Percentiles rank a stretch among this genome's conserved stretches.
Evolutionary conservation across 2,113 vertebrate species (phyloP).

Genomic region (Monopterus albus): DNA sequence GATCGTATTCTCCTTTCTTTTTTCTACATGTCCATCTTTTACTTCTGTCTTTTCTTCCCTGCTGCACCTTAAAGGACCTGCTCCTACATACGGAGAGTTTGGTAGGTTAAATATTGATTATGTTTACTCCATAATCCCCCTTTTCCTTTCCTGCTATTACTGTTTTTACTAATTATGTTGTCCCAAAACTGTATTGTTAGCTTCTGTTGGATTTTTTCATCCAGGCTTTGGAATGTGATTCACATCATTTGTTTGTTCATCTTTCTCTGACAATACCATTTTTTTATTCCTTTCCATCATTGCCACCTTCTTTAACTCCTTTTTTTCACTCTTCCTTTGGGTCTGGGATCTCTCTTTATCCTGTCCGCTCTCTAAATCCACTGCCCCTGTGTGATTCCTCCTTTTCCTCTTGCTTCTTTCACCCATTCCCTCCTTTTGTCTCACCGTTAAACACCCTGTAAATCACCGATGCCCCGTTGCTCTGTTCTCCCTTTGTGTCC

Average conservation of each 20-base stretch:
- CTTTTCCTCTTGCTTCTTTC: neutral
- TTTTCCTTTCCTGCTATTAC: neutral
- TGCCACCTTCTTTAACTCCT: neutral
- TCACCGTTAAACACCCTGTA: slow-evolving; percentile 2
- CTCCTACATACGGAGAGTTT: slow-evolving; percentile 91
- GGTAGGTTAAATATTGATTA: slow-evolving; percentile 85
- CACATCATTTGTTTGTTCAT: neutral
- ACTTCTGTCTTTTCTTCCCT: slow-evolving; percentile 46
- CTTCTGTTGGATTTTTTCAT: neutral
- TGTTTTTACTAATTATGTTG: neutral
- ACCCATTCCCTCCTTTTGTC: slow-evolving; percentile 12
- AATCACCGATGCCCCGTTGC: slow-evolving; percentile 19
- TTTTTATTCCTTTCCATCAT: neutral
- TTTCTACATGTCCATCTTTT: slow-evolving; percentile 41
- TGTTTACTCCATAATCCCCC: neutral
- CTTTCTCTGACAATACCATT: neutral
- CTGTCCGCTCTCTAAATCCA: slow-evolving; percentile 10
- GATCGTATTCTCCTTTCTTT: neutral
- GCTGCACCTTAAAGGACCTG: slow-evolving; percentile 83
- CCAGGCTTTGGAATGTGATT: neutral
- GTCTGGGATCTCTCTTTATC: neutral
- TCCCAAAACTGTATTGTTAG: too few species aligned
- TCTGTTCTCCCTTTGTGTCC: neutral
- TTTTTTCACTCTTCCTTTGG: neutral
- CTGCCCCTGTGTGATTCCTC: neutral